Evolutionary conservation across 2,113 vertebrate genomes (phyloP).

Genomic region (Phylloscopus trochilus): DNA sequence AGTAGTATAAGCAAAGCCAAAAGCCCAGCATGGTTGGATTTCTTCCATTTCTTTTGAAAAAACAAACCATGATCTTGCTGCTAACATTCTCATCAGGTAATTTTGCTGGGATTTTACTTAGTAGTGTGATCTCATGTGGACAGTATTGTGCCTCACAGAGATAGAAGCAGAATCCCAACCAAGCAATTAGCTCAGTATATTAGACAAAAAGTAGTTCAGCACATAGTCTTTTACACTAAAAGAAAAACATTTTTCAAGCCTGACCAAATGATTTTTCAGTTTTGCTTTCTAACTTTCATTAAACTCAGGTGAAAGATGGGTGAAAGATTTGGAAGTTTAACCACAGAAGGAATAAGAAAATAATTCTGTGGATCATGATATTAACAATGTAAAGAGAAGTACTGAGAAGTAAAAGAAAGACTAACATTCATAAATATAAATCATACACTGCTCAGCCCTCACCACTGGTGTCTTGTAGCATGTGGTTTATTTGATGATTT

Average conservation of each 20-base stretch:
- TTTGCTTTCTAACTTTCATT: neutral
- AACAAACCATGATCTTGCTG: neutral
- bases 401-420: neutral
- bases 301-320: neutral
- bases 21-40: neutral
- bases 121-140: neutral
- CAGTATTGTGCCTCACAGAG: neutral
- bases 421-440: neutral
- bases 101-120: slow-evolving; percentile 18
- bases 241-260: neutral
- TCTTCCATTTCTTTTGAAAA: slow-evolving; percentile 7
- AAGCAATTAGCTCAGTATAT: neutral
- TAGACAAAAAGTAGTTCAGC: neutral
- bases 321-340: neutral
- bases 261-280: neutral
- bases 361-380: neutral
- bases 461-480: neutral
- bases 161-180: neutral
- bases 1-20: slow-evolving; percentile 12
- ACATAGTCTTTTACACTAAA: neutral
- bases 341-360: neutral
- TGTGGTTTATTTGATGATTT: neutral
- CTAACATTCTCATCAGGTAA: neutral
- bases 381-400: neutral
- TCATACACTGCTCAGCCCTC: neutral